Conservation (phyloP, 2,113 vertebrate genomes). For the Tyrannus savana region DNA sequence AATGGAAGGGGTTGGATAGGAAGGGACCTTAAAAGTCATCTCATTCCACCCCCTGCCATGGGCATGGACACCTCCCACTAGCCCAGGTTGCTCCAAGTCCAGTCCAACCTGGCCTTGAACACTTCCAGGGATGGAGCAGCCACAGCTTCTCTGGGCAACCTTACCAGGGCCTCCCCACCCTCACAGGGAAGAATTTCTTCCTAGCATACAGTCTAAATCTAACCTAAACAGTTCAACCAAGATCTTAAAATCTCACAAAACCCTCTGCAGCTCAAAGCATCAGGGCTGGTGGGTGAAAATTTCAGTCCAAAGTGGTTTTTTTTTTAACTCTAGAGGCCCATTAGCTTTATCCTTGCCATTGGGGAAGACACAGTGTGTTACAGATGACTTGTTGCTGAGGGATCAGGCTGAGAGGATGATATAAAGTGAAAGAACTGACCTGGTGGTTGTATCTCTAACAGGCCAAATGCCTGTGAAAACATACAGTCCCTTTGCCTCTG, state of each 20-base stretch:
- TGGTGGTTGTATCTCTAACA: not conserved
- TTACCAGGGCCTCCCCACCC: fast-evolving
- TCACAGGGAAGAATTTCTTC: not conserved
- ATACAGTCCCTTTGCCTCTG: fast-evolving
- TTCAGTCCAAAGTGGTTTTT: not conserved
- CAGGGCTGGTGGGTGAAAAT: not conserved
- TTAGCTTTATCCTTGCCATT: not conserved
- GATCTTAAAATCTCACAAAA: not conserved
- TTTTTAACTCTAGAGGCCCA: fast-evolving
- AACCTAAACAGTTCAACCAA: fast-evolving
- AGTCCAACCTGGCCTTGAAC: fast-evolving
- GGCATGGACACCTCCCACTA: fast-evolving
- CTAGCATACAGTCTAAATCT: not conserved
- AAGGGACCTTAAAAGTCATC: not conserved
- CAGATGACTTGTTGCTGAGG: not conserved
- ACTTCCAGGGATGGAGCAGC: not conserved
- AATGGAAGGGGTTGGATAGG: not conserved
- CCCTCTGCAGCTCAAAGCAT: not conserved
- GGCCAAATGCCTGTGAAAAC: not conserved
- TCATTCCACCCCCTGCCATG: not conserved
- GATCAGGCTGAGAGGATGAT: not conserved
- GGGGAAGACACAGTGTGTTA: not conserved
- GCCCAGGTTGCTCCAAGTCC: fast-evolving
- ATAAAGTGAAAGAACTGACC: not conserved
- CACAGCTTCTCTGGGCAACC: not conserved